Evolutionary conservation across 2,113 vertebrate genomes (phyloP).

Genomic region (Scartelaos histophorus): DNA sequence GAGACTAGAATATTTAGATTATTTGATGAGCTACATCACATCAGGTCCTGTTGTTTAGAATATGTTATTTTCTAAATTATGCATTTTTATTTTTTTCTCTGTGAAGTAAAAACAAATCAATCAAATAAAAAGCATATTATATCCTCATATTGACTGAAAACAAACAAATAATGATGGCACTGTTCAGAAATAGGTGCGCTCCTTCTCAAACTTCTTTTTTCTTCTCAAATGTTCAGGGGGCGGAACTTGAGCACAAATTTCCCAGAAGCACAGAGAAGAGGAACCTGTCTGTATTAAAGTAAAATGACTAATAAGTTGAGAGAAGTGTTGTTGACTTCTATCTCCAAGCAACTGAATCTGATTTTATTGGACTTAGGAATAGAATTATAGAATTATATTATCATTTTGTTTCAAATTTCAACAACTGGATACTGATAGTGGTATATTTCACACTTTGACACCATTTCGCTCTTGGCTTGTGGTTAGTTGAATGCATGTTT

Average conservation of each 20-base stretch:
- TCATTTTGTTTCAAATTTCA: neutral
- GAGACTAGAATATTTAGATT: no score
- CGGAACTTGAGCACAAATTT: conserved; percentile 75
- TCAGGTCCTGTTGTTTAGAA: no score
- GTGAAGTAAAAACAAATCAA: no score
- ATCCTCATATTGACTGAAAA: no score
- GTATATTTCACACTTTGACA: neutral
- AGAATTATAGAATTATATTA: neutral
- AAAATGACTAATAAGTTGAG: conserved; percentile 50
- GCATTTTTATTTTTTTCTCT: no score
- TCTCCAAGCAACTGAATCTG: no score
- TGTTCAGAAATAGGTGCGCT: neutral
- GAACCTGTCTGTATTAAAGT: conserved; percentile 75
- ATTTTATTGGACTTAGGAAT: neutral
- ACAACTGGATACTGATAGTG: neutral
- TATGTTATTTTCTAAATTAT: no score
- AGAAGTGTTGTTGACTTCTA: conserved; percentile 30
- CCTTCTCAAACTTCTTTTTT: conserved; percentile 27
- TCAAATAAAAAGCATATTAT: no score
- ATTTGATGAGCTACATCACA: no score
- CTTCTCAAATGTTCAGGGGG: conserved; percentile 64
- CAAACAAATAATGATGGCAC: no score
- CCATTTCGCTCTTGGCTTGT: conserved; percentile 31
- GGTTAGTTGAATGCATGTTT: conserved; percentile 5
- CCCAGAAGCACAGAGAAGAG: conserved; percentile 81